These are phyloP conservation scores for Ophioninae sp. DNA, from an alignment of 2,888 invertebrate species.

Conservation along the genomic window DNA sequence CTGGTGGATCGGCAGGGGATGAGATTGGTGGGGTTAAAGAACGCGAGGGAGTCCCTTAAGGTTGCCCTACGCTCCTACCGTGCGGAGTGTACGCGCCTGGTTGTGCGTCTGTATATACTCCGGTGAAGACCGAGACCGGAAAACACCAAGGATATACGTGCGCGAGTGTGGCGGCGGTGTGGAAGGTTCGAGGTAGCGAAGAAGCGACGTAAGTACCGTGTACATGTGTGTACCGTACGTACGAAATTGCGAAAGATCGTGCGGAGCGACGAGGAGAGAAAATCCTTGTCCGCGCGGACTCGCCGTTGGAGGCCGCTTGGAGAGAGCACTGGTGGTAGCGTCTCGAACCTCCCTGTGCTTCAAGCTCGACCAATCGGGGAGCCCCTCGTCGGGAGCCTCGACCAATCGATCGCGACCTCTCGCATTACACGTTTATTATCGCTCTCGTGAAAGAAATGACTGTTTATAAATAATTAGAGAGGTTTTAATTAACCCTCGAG, in stretches of 20 bases:
- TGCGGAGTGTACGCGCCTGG: conserved; percentile 19
- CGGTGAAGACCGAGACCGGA: conserved; percentile 24
- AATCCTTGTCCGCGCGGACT: conserved; percentile 73
- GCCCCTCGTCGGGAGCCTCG: conserved; percentile 4
- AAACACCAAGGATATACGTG: conserved; percentile 30
- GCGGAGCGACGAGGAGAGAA: conserved; percentile 34
- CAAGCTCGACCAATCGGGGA: conserved; percentile 68
- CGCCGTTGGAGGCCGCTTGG: conserved; percentile 26
- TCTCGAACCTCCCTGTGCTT: conserved; percentile 46
- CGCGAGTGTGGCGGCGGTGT: not conserved
- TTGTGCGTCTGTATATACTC: not conserved
- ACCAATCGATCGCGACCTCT: conserved; percentile 70
- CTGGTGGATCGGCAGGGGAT: conserved; percentile 16
- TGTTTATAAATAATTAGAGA: conserved; percentile 81
- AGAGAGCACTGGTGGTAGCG: conserved; percentile 32
- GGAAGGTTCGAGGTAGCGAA: conserved; percentile 22
- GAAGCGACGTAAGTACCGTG: conserved; percentile 31
- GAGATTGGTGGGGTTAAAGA: conserved; percentile 20
- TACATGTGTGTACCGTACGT: conserved; percentile 44
- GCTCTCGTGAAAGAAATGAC: conserved; percentile 78
- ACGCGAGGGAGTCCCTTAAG: conserved; percentile 47
- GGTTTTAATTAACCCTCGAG: conserved; percentile 80
- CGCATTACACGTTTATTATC: conserved; percentile 77
- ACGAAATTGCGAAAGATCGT: conserved; percentile 64
- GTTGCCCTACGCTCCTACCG: conserved; percentile 24